Percentiles rank a stretch among this genome's conserved stretches.
Conservation (phyloP, 2,113 vertebrate species). For the Ranitomeya variabilis region DNA sequence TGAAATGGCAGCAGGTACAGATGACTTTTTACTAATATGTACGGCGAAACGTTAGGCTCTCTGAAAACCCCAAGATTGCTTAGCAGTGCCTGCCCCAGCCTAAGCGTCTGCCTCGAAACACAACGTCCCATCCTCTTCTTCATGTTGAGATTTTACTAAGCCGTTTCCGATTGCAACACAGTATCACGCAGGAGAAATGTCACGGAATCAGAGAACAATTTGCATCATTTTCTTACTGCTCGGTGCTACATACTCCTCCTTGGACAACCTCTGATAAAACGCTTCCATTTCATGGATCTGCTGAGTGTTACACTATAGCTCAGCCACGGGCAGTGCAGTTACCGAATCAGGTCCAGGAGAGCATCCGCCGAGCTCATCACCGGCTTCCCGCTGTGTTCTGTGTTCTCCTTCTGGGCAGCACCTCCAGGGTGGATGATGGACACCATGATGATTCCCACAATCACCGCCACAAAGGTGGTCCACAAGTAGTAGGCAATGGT, state of each 20-base stretch:
- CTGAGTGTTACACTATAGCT: conserved; percentile 39
- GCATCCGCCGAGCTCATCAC: conserved; percentile 97
- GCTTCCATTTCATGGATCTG: conserved; percentile 28
- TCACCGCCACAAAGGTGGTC: conserved; percentile 95
- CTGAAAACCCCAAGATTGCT: no score
- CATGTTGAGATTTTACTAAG: no score
- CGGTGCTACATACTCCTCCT: conserved; percentile 24
- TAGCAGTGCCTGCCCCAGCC: no score
- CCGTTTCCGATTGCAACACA: no score
- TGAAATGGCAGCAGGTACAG: no score
- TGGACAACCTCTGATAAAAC: conserved; percentile 38
- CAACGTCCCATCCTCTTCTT: no score
- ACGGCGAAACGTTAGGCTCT: no score
- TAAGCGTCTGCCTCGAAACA: no score
- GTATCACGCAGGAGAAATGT: background rate
- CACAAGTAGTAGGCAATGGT: conserved; percentile 97
- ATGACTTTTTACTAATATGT: no score
- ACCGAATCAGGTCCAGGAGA: conserved; percentile 94
- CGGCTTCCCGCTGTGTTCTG: conserved; percentile 86
- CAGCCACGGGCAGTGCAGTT: conserved; percentile 59
- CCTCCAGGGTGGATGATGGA: conserved; percentile 94
- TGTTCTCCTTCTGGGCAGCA: conserved; percentile 90
- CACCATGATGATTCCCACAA: conserved; percentile 96
- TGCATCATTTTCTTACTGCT: background rate
- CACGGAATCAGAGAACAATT: background rate